Percentiles rank a stretch among this genome's conserved stretches.
These are phyloP conservation scores for Drosophila santomea DNA, from an alignment of 1,140 invertebrate genomes.

Conservation along the genomic window DNA sequence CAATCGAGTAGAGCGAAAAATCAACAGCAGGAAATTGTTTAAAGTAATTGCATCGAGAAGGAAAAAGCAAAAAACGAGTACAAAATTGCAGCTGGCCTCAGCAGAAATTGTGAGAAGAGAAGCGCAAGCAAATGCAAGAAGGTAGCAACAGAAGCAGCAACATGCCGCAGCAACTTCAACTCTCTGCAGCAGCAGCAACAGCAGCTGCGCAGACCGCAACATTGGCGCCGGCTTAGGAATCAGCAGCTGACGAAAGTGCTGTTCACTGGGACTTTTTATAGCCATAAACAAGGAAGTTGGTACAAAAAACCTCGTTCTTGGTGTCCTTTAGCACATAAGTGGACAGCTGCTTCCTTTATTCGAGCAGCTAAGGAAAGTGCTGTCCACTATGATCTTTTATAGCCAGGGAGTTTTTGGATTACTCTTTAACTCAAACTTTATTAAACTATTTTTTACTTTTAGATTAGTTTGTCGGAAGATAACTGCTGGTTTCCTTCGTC, in stretches of 20 bases:
- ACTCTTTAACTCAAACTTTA: no score
- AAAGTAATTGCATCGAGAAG: conserved; percentile 68
- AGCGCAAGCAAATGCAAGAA: conserved; percentile 35
- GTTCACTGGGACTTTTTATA: conserved; percentile 7
- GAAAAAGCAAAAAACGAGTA: conserved; percentile 18
- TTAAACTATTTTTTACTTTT: no score
- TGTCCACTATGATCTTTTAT: no score
- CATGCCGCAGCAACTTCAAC: neutral
- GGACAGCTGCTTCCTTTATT: no score
- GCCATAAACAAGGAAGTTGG: neutral
- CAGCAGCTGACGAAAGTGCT: conserved; percentile 23
- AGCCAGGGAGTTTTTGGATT: neutral
- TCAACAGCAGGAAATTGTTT: conserved; percentile 72
- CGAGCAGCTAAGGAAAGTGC: no score
- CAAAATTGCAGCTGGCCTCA: conserved; percentile 50
- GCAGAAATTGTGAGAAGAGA: conserved; percentile 36
- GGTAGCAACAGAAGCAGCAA: conserved; percentile 16
- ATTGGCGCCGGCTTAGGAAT: conserved; percentile 6
- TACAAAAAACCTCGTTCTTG: no score
- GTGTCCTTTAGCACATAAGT: no score
- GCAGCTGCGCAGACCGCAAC: conserved; percentile 41
- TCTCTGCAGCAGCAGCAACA: conserved; percentile 7
- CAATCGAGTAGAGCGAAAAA: conserved; percentile 28
- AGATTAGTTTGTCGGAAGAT: no score
- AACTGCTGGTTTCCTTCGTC: no score